Evolutionary conservation across 1,140 invertebrate genomes (phyloP), one percentile per base, ranked within the genome.

Genomic region (Trypoxylus dichotomus): DNA sequence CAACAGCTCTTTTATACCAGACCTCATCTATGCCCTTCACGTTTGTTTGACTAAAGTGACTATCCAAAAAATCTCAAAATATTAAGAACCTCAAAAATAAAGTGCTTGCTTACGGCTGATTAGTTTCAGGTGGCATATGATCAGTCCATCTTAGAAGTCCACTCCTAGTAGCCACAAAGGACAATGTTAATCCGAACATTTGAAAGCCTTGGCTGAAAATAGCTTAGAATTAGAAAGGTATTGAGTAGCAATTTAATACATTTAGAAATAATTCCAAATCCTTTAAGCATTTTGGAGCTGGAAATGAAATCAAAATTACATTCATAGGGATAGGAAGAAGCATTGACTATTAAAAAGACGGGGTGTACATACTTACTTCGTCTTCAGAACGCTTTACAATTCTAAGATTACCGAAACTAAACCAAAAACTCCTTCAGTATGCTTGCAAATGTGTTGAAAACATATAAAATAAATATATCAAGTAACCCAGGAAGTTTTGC

Each of bases 1-100:
- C 96, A 1, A 98, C 95, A 1, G 97, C 96, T 77, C 96, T 89
- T 85, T 94, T 94, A 85, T 98, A 98, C 95, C 96, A 98, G 3
- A 94, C 90, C 54, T 95, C 94, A 83, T 98, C 95, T 85, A 95
- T 96, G 0, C 96, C 94, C 79, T 92, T 89, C 1, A 91, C 92
- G 84, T 97, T 92, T 24, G 89, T 89, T 81, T 96, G 92, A 81
- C 94, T 93, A 81, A 97, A 97, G 83, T 94, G 92, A 13, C 96
- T 96, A 85, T 76, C 24, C 8, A 74, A 74, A 19, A 41, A 24
- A 75, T 7, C 21, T 24, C 2, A 21, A 75, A 47, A 10, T 74
- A n/a, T 41, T 42, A 13, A 13, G 29, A 3, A 41, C 15, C 0
- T 41, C 37, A 8, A 3, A 32, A 15, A 79, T 81, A 5, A 21